Conservation (phyloP, 2,888 invertebrate genomes). For the Diarsia rubi region DNA sequence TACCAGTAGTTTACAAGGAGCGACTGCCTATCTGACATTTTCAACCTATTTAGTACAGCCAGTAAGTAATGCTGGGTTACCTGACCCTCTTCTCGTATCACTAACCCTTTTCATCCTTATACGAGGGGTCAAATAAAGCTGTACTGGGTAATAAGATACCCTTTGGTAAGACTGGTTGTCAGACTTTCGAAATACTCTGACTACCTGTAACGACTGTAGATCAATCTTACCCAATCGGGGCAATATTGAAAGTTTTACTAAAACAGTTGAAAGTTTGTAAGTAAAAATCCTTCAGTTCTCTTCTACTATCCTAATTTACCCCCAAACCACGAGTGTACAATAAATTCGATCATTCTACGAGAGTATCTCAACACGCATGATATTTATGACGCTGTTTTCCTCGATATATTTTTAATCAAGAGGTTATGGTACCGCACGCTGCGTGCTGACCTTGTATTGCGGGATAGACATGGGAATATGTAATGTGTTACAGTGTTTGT, state of each 20-base stretch:
- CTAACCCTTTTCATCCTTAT: too few relatives aligned
- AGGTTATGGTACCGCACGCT: constrained; percentile 8
- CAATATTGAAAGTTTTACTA: background rate
- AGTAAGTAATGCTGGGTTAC: too few relatives aligned
- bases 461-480: background rate
- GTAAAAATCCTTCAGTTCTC: background rate
- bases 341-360: background rate
- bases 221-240: too few relatives aligned
- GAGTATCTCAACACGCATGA: background rate
- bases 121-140: too few relatives aligned
- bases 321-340: constrained; percentile 4
- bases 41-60: too few relatives aligned
- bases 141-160: too few relatives aligned
- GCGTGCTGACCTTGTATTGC: constrained; percentile 1
- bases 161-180: too few relatives aligned
- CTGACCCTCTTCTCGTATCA: too few relatives aligned
- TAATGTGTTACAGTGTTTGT: constrained; percentile 1
- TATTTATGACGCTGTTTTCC: constrained; percentile 17
- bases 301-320: background rate
- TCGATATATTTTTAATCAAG: constrained; percentile 41
- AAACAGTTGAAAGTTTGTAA: background rate
- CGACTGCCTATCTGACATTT: too few relatives aligned
- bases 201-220: too few relatives aligned
- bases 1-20: too few relatives aligned
- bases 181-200: too few relatives aligned